Conservation (phyloP, 2,888 invertebrate genomes). For the Xanthia icteritia region DNA sequence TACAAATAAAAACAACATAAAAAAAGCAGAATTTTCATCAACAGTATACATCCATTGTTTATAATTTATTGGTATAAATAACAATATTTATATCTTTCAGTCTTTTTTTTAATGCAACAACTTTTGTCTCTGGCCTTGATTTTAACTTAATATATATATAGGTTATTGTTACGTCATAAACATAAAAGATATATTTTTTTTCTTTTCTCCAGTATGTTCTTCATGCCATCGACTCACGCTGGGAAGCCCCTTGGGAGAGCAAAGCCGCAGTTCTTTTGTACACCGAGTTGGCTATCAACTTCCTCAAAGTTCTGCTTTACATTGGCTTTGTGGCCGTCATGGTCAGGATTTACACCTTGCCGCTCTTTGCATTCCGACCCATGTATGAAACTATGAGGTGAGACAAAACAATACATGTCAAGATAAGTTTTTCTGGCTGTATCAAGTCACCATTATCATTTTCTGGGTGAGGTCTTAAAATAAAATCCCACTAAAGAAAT, state of each 20-base stretch:
- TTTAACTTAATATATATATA: background rate
- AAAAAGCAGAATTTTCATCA: background rate
- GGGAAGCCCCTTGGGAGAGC: constrained; percentile 99
- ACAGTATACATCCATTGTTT: background rate
- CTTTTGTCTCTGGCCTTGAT: background rate
- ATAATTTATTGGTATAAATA: background rate
- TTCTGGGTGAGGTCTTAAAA: background rate
- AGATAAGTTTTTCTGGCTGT: background rate
- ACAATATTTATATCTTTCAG: background rate
- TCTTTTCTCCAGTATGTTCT: constrained; percentile 82
- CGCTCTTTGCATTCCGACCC: constrained; percentile 99
- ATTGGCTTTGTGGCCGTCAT: constrained; percentile 98
- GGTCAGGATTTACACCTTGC: constrained; percentile 99
- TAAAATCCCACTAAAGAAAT: background rate
- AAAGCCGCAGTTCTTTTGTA: constrained; percentile 99
- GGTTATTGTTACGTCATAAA: constrained; percentile 1
- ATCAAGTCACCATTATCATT: background rate
- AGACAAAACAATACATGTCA: constrained; percentile 62
- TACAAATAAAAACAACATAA: background rate
- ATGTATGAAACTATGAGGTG: constrained; percentile 99
- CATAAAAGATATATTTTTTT: no score
- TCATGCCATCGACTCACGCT: constrained; percentile 96
- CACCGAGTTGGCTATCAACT: constrained; percentile 98
- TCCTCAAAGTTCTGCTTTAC: constrained; percentile 96
- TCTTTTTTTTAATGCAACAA: background rate